phyloP scores from a whole-genome alignment of 2,797 vertebrate genomes.

The Dicrostonyx torquatus region DNA sequence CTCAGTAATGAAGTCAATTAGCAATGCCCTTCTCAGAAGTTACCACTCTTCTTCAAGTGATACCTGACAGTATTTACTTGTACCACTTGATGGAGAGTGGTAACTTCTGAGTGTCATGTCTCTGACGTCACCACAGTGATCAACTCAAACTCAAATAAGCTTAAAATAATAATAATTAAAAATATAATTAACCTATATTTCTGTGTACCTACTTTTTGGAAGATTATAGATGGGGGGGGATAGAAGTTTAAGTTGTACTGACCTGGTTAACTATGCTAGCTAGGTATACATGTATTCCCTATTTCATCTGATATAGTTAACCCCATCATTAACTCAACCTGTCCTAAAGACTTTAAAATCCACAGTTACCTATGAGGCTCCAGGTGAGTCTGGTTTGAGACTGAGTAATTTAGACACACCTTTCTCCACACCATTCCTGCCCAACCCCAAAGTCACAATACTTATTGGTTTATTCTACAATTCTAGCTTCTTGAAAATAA shows the following conservation, averaged over 20 bases:
- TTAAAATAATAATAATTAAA: constrained; percentile 40
- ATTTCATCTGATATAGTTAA: neutral
- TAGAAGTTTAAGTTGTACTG: neutral
- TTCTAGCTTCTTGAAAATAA: constrained; percentile 41
- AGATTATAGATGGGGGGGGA: neutral
- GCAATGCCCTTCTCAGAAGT: neutral
- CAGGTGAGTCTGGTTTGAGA: constrained; percentile 32
- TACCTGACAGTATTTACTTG: neutral
- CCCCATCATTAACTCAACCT: neutral
- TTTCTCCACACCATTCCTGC: neutral
- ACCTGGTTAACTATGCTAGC: neutral
- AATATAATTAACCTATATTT: neutral
- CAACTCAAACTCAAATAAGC: neutral
- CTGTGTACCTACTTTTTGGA: neutral
- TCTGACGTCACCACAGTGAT: neutral
- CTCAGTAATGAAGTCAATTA: neutral
- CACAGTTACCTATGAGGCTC: neutral
- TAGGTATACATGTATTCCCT: neutral
- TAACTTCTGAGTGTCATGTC: neutral
- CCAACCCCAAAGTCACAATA: neutral
- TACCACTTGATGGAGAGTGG: neutral
- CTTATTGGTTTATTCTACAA: constrained; percentile 25
- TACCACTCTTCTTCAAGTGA: neutral
- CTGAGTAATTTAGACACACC: neutral
- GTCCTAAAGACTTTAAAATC: neutral